A percentile compares a stretch with the other conserved stretches of the same genome.
These are phyloP conservation scores for Condylostylus longicornis DNA, from an alignment of 1,140 invertebrate species.

Conservation along the genomic window DNA sequence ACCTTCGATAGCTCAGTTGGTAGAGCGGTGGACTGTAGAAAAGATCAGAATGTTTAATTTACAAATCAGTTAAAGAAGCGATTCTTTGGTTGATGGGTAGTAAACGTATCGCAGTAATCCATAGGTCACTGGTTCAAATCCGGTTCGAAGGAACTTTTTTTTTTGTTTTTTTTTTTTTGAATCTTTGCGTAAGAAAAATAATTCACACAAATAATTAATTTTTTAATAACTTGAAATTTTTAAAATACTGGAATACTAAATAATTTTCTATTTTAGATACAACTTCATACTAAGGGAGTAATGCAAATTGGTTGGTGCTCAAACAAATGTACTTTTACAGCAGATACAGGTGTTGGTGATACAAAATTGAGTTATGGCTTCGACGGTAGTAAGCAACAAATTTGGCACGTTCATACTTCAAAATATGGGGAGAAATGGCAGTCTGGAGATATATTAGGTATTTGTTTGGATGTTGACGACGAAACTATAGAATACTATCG, in stretches of 20 bases:
- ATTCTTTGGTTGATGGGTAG: too few relatives aligned
- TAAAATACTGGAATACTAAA: too few relatives aligned
- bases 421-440: conserved; percentile 69
- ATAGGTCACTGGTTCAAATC: too few relatives aligned
- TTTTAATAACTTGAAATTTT: neutral
- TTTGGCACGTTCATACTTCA: conserved; percentile 64
- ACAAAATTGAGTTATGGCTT: conserved; percentile 64
- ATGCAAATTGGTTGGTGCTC: conserved; percentile 82
- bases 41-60: too few relatives aligned
- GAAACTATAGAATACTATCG: conserved; percentile 48
- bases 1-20: conserved; percentile 68
- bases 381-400: conserved; percentile 63
- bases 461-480: conserved; percentile 59
- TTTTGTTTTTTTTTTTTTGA: too few relatives aligned
- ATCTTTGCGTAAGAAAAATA: neutral
- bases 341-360: conserved; percentile 71
- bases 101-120: too few relatives aligned
- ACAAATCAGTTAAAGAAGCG: too few relatives aligned
- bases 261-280: conserved; percentile 26
- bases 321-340: conserved; percentile 53
- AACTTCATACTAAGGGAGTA: conserved; percentile 68
- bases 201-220: neutral
- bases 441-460: conserved; percentile 66
- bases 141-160: too few relatives aligned
- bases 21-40: conserved; percentile 66